Evolutionary conservation across 2,113 vertebrate genomes (phyloP), one percentile per base, ranked within the genome.

Genomic region (Pterocles burchelli): DNA sequence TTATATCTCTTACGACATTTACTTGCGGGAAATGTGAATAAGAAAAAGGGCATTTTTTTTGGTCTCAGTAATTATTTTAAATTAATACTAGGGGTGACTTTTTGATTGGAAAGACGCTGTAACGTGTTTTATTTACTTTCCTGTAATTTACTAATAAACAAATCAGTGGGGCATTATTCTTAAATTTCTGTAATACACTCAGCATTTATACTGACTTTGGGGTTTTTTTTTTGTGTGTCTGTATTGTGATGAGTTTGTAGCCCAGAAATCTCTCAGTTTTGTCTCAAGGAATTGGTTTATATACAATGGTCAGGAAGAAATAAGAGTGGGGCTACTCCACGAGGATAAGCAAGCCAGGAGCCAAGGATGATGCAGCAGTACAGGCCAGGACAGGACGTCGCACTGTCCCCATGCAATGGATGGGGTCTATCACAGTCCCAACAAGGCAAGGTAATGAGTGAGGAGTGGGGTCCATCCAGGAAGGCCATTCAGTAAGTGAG

Each of bases 391-490:
- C 31, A 73, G 20, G 33, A 55, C 6, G 41, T 66, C 8, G 16
- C 18, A 16, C 20, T 24, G 8, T 52, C 13, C 17, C 13, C 16
- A 6, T 51, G 29, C 21, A 8, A 7, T 17, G 48, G 10, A 29
- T 12, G 2, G 33, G 18, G 13, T 72, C 43, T 59, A 6, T 6
- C 25, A 26, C 12, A n/a, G 11, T 13, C 19, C 25, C 33, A 66
- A 26, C 18, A n/a, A 34, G 19, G 31, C 0, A 0, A 74, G 26
- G 18, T 3, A 21, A 17, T 33, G n/a, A 45, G 5, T 34, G 16
- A 66, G 19, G 18, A 70, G 4, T 16, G 16, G 9, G 1, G 8
- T 33, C 5, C 22, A 41, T 22, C 18, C 76, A 72, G 17, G 24
- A 28, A 83, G n/a, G 19, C 19, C 18, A 13, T 41, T 41, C 38